Conservation (phyloP, 2,113 vertebrate species). For the Cyphomyrus discorhynchus region DNA sequence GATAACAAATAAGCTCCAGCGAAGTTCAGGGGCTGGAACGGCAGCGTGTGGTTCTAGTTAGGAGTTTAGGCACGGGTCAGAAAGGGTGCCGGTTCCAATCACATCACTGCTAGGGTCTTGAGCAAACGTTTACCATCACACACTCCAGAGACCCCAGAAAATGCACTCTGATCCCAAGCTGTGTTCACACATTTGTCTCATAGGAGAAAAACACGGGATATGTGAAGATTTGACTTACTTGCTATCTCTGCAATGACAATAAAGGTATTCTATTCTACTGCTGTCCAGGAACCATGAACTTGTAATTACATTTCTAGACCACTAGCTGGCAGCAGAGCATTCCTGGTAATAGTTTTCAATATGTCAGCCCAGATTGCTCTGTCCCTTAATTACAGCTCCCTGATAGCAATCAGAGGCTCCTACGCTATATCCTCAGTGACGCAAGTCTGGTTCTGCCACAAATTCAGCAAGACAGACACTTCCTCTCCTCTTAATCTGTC, state of each 20-base stretch:
- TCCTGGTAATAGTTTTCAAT: neutral
- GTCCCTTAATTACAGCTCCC: neutral
- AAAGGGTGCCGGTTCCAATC: neutral
- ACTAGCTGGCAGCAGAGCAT: neutral
- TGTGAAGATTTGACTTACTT: neutral
- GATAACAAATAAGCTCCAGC: neutral
- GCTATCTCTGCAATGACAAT: neutral
- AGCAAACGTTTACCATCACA: neutral
- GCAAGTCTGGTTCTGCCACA: neutral
- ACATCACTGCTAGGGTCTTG: neutral
- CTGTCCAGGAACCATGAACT: neutral
- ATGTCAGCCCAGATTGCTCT: neutral
- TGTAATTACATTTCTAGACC: neutral
- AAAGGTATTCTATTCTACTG: neutral
- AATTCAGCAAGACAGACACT: neutral
- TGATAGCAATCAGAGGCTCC: neutral
- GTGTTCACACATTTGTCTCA: neutral
- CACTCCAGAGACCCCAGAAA: neutral
- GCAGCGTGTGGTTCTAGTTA: neutral
- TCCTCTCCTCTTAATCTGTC: neutral
- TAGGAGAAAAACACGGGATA: neutral
- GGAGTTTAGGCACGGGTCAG: neutral
- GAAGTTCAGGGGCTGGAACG: neutral
- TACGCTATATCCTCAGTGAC: neutral
- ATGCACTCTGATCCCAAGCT: neutral